Conservation (phyloP, 1,140 invertebrate genomes). For the Drosophila setifemur region DNA sequence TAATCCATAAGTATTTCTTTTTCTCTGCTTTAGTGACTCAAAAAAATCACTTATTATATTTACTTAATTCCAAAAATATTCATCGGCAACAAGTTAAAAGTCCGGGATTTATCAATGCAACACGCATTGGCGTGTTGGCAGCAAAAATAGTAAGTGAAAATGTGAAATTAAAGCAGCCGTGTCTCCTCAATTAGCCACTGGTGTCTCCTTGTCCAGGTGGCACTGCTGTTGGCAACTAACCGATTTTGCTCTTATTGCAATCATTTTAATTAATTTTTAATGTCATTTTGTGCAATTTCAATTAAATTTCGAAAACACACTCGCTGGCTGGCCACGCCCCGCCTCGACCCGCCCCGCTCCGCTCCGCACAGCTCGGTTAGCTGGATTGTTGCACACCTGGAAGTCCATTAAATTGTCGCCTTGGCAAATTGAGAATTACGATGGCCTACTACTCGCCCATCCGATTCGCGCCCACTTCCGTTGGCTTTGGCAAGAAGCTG, state of each 20-base stretch:
- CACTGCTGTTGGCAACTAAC: slow-evolving; percentile 44
- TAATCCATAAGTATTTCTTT: too few relatives aligned
- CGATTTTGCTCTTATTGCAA: slow-evolving; percentile 49
- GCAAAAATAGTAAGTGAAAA: too few relatives aligned
- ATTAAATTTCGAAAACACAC: slow-evolving; percentile 75
- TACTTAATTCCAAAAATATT: too few relatives aligned
- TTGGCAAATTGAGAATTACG: slow-evolving; percentile 79
- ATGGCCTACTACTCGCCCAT: slow-evolving; percentile 33
- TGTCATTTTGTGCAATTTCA: slow-evolving; percentile 74
- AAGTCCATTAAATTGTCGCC: slow-evolving; percentile 78
- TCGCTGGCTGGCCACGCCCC: too few relatives aligned
- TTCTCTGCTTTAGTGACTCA: too few relatives aligned
- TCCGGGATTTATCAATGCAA: too few relatives aligned
- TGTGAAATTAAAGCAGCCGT: slow-evolving; percentile 24
- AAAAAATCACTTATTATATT: too few relatives aligned
- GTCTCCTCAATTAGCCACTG: background rate
- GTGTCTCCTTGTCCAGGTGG: slow-evolving; percentile 7
- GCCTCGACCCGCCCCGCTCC: too few relatives aligned
- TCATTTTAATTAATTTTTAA: slow-evolving; percentile 80
- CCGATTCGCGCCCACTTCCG: slow-evolving; percentile 20
- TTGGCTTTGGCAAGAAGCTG: slow-evolving; percentile 59
- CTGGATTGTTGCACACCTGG: slow-evolving; percentile 58
- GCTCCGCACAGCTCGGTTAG: slow-evolving; percentile 19
- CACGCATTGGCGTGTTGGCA: too few relatives aligned
- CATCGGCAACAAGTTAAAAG: too few relatives aligned